A percentile compares a stretch with the other conserved stretches of the same genome.
Evolutionary conservation across 2,888 invertebrate genomes (phyloP).

Genomic region (Metopia argyrocephala): DNA sequence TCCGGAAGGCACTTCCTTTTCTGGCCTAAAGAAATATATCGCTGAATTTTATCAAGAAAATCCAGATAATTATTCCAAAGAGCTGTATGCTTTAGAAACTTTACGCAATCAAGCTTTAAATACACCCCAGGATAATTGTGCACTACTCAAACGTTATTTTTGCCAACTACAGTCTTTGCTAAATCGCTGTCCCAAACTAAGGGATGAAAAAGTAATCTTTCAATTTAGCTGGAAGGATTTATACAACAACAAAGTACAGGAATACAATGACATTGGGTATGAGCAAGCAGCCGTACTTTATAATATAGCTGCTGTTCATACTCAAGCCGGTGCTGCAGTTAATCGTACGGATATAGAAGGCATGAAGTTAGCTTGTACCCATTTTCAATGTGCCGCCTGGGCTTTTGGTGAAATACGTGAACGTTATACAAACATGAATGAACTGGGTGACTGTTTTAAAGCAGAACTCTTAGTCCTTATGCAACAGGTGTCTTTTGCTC

Average conservation of each 20-base stretch:
- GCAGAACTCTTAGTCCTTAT: constrained; percentile 89
- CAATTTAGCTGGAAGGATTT: constrained; percentile 87
- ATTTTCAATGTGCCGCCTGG: constrained; percentile 98
- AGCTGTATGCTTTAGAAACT: constrained; percentile 91
- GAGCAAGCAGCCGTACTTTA: constrained; percentile 95
- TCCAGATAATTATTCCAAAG: constrained; percentile 92
- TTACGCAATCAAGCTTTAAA: constrained; percentile 90
- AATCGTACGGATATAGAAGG: constrained; percentile 91
- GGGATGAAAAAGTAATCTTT: constrained; percentile 74
- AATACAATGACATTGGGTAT: constrained; percentile 88
- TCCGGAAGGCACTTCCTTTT: constrained; percentile 90
- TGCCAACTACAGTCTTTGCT: constrained; percentile 95
- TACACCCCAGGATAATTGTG: constrained; percentile 88
- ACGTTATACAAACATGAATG: constrained; percentile 85
- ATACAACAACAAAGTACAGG: constrained; percentile 85
- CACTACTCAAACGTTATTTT: constrained; percentile 92
- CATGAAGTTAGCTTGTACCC: constrained; percentile 96
- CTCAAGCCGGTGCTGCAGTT: constrained; percentile 91
- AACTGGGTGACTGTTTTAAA: constrained; percentile 80
- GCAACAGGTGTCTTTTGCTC: constrained; percentile 91
- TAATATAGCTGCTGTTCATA: constrained; percentile 96
- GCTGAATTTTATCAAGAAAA: constrained; percentile 95
- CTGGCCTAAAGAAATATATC: constrained; percentile 93
- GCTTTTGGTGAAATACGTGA: constrained; percentile 90
- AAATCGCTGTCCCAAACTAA: constrained; percentile 91